Percentiles rank a stretch among this genome's conserved stretches.
These are phyloP conservation scores for Pocillopora grandis DNA, from an alignment of 92 coral and sea anemone species.

Conservation along the genomic window DNA sequence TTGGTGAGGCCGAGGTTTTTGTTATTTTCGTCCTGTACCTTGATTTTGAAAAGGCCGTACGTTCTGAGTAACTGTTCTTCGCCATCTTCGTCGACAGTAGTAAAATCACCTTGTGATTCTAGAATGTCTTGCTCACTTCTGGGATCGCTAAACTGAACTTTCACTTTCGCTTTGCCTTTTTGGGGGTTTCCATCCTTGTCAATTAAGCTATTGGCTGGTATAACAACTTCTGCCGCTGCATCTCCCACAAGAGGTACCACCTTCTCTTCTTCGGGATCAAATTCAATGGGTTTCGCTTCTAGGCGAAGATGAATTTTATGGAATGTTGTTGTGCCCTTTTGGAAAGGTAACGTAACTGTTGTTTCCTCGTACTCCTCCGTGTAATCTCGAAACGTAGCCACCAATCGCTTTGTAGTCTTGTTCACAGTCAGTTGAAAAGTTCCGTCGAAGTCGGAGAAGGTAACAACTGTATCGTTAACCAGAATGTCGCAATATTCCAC, in stretches of 20 bases:
- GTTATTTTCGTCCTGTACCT: conserved; percentile 50
- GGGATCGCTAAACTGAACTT: conserved; percentile 54
- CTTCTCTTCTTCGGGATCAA: conserved; percentile 22
- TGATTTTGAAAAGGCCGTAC: conserved; percentile 60
- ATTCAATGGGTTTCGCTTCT: conserved; percentile 23
- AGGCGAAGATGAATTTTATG: conserved; percentile 33
- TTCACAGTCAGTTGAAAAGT: conserved; percentile 30
- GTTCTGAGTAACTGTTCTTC: conserved; percentile 56
- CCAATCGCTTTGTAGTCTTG: conserved; percentile 28
- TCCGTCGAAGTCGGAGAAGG: conserved; percentile 37
- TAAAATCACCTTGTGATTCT: conserved; percentile 68
- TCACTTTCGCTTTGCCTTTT: conserved; percentile 53
- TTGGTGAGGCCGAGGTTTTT: conserved; percentile 41
- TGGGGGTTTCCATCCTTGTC: conserved; percentile 44
- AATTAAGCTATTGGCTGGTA: conserved; percentile 55
- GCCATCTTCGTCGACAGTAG: conserved; percentile 56
- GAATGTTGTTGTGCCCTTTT: conserved; percentile 20
- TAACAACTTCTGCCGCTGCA: conserved; percentile 45
- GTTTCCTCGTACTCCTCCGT: conserved; percentile 31
- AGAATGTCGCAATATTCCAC: conserved; percentile 33
- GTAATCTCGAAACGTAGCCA: conserved; percentile 39
- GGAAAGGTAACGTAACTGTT: conserved; percentile 38
- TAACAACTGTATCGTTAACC: conserved; percentile 13
- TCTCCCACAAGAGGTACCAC: conserved; percentile 33
- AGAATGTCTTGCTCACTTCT: conserved; percentile 52